Evolutionary conservation across 2,888 invertebrate species (phyloP), one percentile per base, ranked within the genome.

Genomic region (Megaustenia siamemsis): DNA sequence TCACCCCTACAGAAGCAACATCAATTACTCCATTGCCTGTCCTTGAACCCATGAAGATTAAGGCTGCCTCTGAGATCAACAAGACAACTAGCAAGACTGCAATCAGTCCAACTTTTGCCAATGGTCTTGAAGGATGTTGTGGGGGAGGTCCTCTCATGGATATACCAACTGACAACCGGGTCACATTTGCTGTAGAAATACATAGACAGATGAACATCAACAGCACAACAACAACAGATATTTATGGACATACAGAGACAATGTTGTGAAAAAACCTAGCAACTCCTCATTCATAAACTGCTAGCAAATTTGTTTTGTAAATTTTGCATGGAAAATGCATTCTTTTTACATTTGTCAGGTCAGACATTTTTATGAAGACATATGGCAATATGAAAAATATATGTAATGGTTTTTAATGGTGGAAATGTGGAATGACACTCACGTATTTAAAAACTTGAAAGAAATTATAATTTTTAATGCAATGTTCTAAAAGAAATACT

Each of bases 141-240:
- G 82, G 69, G 5, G 53, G 53, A 21, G 60, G 71, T 8, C 56
- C 69, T 0, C 28, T 83, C 56, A 66, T 77, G 69, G 83, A 85
- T 35, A 90, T 90, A 77, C 90, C 91, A 38, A 78, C 87, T 10
- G 88, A 90, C 69, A 93, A 93, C 85, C 88, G 89, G 77, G 87
- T 93, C 18, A 92, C 91, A 5, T 92, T 92, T 87, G 88, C 91
- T 8, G 93, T 90, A n/a, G 92, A 92, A 78, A 88, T 93, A 8
- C 93, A 93, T 79, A 87, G 90, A 53, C 92, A 92, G 86, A 92
- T 91, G 86, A 90, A 88, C n/a, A 77, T 89, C 38, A 90, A 89
- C 2, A 88, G 90, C 10, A 85, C 84, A 1, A 87, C 88, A 15
- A 49, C 81, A 28, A 43, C 60, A 28, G 78, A 78, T n/a, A 83